Conservation (phyloP, 2,888 invertebrate species). For the Dicycla oo region DNA sequence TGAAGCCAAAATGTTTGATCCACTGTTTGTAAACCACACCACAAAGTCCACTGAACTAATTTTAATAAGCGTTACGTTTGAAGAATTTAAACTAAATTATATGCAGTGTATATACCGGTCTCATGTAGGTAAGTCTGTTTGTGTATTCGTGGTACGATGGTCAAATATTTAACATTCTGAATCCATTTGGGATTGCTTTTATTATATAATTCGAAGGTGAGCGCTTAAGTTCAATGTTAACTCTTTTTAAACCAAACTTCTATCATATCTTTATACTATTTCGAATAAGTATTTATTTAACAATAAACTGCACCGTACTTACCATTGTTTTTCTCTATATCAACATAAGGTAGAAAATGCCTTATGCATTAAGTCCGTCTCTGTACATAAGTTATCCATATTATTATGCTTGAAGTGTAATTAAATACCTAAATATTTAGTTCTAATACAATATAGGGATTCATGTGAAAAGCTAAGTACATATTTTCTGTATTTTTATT, state of each 20-base stretch:
- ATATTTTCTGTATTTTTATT: no score
- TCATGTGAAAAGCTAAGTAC: no score
- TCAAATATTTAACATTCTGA: conserved; percentile 37
- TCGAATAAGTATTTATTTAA: no score
- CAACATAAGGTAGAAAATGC: no score
- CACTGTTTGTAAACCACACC: conserved; percentile 38
- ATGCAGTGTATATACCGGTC: conserved; percentile 20
- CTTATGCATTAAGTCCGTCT: no score
- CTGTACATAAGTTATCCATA: no score
- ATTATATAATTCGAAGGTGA: conserved; percentile 34
- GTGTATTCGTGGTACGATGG: conserved; percentile 46
- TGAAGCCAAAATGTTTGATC: conserved; percentile 43
- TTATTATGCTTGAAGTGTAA: no score
- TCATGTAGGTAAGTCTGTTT: conserved; percentile 47
- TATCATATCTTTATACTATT: no score
- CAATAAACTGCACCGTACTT: no score
- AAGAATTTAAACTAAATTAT: conserved; percentile 50
- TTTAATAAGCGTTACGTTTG: conserved; percentile 41
- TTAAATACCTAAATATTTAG: no score
- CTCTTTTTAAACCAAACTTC: neutral
- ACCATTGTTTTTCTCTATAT: no score
- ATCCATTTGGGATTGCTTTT: conserved; percentile 35
- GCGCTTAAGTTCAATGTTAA: conserved; percentile 58
- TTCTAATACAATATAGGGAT: no score
- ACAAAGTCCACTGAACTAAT: conserved; percentile 49